Base-by-base conservation (phyloP, 2,888 invertebrate species). In the Synanthedon andrenaeformis region DNA sequence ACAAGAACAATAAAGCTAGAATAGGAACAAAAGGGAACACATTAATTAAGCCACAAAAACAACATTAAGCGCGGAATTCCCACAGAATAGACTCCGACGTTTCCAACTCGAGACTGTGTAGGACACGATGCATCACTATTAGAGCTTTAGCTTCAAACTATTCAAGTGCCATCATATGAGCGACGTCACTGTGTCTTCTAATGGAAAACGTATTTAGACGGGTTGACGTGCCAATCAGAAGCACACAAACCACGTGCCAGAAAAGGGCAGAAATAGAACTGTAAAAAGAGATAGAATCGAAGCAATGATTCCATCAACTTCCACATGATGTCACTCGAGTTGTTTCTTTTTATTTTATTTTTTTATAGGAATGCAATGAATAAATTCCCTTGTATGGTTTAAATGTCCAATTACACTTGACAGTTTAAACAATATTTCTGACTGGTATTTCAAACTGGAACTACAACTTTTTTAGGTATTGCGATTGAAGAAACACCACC, bases 181-280 rank as follows among this genome's bases (percentile, higher is more conserved):
- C 45, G 4, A 45, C 13, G 14, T 45, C 45, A 55, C 55, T 55
- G 59, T 60, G 62, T 52, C 57, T 60, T 56, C 55, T 53, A 62
- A 59, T 59, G 59, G 59, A 62, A 57, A 57, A 41, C 49, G 35
- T 53, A 41, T 50, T 52, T 66, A 66, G 69, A 64, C 71, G 72
- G 70, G 72, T 75, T 76, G 73, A 75, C 67, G 74, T 68, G 66
- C 75, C 72, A 76, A 77, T 78, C 74, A 72, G 63, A 69, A 65
- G 65, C 63, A 61, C 64, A 57, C 57, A 62, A 62, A 45, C 67
- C 63, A 65, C 58, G 42, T 55, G 59, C 60, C 54, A 60, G 67
- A 72, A 62, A 70, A 62, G 65, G 66, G 69, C 59, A 65, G 59
- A 52, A 53, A 61, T 57, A 56, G 58, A 57, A 45, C 13, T 45